These are phyloP conservation scores for Phallusia fumigata DNA, from an alignment of 23 tunicate species.

Conservation along the genomic window DNA sequence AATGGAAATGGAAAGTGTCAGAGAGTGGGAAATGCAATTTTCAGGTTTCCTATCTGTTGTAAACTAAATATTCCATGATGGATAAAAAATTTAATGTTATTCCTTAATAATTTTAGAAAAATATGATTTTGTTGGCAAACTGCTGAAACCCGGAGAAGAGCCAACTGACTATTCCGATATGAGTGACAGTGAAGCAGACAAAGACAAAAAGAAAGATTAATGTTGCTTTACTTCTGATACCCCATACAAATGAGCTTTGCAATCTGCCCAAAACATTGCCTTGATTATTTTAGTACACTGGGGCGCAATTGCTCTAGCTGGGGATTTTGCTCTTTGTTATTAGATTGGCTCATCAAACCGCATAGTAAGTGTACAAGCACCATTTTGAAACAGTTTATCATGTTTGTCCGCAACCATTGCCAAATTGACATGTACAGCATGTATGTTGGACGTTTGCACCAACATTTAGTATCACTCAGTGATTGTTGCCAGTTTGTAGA, in stretches of 20 bases:
- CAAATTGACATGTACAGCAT: too few relatives aligned
- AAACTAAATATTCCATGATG: background rate
- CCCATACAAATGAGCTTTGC: background rate
- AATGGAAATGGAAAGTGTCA: slow-evolving; percentile 78
- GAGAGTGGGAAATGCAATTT: slow-evolving; percentile 98
- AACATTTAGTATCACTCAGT: too few relatives aligned
- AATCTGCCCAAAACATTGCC: too few relatives aligned
- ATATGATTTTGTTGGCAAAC: slow-evolving; percentile 73
- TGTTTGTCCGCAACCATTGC: too few relatives aligned
- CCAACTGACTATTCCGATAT: slow-evolving; percentile 94
- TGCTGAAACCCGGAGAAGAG: slow-evolving; percentile 93
- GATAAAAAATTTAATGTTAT: background rate
- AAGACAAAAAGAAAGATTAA: slow-evolving; percentile 63
- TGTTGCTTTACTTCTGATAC: background rate
- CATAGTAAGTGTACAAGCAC: too few relatives aligned
- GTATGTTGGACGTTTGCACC: too few relatives aligned
- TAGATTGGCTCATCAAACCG: too few relatives aligned
- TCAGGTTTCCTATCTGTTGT: slow-evolving; percentile 35
- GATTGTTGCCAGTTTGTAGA: too few relatives aligned
- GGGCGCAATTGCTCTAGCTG: too few relatives aligned
- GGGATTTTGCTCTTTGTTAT: too few relatives aligned
- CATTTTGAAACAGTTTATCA: too few relatives aligned
- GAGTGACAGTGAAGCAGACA: slow-evolving; percentile 64
- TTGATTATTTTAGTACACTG: too few relatives aligned
- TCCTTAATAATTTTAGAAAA: slow-evolving; percentile 52